phyloP scores from a whole-genome alignment of 2,113 vertebrate species.

The Alligator sinensis region DNA sequence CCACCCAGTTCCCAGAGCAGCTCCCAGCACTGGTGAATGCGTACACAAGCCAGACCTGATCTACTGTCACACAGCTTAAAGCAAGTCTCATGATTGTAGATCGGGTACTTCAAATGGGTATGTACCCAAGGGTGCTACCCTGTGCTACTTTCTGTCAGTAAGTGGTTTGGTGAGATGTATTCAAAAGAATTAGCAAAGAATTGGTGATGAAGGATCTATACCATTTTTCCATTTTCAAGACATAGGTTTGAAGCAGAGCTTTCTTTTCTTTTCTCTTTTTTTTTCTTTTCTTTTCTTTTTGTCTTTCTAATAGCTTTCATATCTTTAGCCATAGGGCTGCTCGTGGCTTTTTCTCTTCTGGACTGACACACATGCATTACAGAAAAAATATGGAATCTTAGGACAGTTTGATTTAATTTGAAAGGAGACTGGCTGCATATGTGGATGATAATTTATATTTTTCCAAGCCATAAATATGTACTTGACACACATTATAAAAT shows the following conservation, averaged over 20 bases:
- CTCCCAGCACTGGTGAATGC: no score
- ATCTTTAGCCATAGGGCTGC: not conserved
- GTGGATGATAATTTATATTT: not conserved
- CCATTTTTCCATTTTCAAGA: not conserved
- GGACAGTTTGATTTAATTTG: not conserved
- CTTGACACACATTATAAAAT: not conserved
- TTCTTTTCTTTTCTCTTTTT: not conserved
- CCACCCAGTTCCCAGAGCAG: no score
- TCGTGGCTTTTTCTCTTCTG: not conserved
- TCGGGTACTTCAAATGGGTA: no score
- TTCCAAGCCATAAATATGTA: conserved; percentile 7
- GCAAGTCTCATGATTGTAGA: no score
- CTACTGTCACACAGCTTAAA: no score
- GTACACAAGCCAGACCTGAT: no score
- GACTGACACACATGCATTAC: not conserved
- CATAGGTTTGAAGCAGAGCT: not conserved
- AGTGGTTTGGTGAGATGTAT: not conserved
- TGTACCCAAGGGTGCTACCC: no score
- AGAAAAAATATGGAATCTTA: conserved; percentile 1
- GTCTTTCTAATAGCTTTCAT: no score
- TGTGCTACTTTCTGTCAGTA: not conserved
- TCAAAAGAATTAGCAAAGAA: not conserved
- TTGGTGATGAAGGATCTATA: not conserved
- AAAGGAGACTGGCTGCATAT: conserved; percentile 6
- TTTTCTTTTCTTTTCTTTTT: no score